These are phyloP conservation scores for Barnardius zonarius DNA, from an alignment of 2,113 vertebrate species.

Conservation along the genomic window DNA sequence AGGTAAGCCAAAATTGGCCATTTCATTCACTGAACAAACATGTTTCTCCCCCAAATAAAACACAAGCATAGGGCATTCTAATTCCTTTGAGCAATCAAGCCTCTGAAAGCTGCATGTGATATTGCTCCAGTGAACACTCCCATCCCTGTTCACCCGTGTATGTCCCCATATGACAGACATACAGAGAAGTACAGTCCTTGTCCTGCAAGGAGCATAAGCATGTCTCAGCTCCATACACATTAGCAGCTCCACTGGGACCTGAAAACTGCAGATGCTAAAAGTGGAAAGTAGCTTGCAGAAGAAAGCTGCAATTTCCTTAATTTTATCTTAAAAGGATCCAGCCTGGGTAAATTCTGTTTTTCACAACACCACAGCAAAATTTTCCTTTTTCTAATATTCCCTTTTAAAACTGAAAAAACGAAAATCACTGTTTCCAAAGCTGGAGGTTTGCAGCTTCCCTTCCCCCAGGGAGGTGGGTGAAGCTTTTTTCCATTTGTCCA, in stretches of 20 bases:
- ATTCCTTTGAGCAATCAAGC: neutral
- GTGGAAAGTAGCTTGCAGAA: neutral
- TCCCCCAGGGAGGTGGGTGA: neutral
- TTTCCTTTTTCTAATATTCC: neutral
- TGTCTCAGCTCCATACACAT: rapidly evolving
- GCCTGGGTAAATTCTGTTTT: neutral
- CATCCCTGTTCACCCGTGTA: neutral
- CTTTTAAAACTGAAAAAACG: neutral
- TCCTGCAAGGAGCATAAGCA: neutral
- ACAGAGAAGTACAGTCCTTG: rapidly evolving
- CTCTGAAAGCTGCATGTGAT: rapidly evolving
- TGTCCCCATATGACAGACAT: rapidly evolving
- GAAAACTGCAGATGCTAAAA: neutral
- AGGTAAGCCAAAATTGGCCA: neutral
- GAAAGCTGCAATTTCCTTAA: neutral
- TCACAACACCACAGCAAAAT: neutral
- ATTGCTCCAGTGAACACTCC: neutral
- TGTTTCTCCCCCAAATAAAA: neutral
- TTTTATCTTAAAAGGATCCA: neutral
- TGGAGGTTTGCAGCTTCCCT: neutral
- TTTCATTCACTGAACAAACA: neutral
- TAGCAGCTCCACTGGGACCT: neutral
- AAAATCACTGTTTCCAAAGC: neutral
- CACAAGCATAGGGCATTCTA: neutral
- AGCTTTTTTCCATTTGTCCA: neutral